Conservation (phyloP, 2,113 vertebrate species). For the Calidris pygmaea region DNA sequence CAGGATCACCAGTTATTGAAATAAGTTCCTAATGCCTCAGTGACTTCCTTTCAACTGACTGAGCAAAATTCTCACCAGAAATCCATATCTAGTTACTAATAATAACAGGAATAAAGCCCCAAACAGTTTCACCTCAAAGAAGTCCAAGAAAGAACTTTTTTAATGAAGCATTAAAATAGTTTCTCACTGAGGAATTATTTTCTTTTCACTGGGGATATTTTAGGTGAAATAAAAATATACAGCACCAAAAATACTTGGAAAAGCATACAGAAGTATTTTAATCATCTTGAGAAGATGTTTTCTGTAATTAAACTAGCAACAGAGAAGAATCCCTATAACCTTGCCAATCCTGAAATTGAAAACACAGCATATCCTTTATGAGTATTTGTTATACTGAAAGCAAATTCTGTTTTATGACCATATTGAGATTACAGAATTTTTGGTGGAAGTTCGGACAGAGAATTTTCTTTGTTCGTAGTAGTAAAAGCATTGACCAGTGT, state of each 20-base stretch:
- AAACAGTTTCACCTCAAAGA: neutral
- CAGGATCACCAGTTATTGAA: neutral
- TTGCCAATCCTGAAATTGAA: neutral
- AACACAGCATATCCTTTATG: neutral
- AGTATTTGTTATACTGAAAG: neutral
- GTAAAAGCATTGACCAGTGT: neutral
- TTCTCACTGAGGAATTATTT: neutral
- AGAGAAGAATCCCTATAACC: neutral
- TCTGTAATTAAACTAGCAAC: neutral
- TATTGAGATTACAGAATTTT: neutral
- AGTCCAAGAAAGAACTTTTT: neutral
- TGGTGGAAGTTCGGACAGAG: neutral
- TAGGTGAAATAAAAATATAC: neutral
- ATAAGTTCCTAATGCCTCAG: neutral
- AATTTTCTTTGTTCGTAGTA: neutral
- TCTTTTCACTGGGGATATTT: neutral
- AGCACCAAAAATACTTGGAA: neutral
- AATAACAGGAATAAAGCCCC: neutral
- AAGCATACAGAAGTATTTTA: neutral
- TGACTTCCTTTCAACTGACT: neutral
- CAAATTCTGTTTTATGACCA: neutral
- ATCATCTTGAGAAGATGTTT: neutral
- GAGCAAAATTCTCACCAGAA: neutral
- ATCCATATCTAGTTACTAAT: neutral
- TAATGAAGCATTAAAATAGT: neutral